These are phyloP conservation scores for Magallana gigas DNA, from an alignment of 1,140 invertebrate genomes.

Conservation along the genomic window DNA sequence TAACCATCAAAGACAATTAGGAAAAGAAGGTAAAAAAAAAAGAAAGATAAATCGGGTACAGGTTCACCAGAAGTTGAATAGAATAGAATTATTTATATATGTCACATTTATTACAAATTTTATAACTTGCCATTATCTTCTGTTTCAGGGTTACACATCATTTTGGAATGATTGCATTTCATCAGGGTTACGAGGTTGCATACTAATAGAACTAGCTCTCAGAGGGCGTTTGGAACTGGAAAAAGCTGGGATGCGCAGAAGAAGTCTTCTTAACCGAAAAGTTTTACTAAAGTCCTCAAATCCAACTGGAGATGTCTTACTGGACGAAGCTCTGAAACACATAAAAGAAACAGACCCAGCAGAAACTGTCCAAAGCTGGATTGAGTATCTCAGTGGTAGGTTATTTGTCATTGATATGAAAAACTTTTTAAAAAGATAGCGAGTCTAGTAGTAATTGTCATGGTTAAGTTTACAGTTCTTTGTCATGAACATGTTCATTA, in stretches of 20 bases:
- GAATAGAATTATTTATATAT: no score
- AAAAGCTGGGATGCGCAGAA: conserved; percentile 96
- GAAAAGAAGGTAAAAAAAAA: no score
- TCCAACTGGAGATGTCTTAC: conserved; percentile 97
- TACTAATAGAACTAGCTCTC: conserved; percentile 97
- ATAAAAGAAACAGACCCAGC: conserved; percentile 93
- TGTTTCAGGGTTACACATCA: conserved; percentile 96
- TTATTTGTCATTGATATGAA: neutral
- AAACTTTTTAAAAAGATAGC: no score
- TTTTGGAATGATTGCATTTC: conserved; percentile 99
- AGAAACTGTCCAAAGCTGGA: conserved; percentile 99
- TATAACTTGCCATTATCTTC: neutral
- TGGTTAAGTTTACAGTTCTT: neutral
- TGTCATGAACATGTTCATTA: neutral
- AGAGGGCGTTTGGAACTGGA: conserved; percentile 97
- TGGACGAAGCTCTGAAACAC: conserved; percentile 99
- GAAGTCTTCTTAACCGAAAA: conserved; percentile 90
- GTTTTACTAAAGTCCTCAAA: conserved; percentile 88
- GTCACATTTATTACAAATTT: no score
- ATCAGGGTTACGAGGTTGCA: conserved; percentile 97
- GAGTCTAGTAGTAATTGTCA: neutral
- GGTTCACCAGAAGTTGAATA: no score
- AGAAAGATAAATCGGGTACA: no score
- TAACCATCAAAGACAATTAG: no score
- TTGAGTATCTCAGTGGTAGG: conserved; percentile 98